phyloP scores from a whole-genome alignment of 2,797 vertebrate genomes.

The Betta splendens region DNA sequence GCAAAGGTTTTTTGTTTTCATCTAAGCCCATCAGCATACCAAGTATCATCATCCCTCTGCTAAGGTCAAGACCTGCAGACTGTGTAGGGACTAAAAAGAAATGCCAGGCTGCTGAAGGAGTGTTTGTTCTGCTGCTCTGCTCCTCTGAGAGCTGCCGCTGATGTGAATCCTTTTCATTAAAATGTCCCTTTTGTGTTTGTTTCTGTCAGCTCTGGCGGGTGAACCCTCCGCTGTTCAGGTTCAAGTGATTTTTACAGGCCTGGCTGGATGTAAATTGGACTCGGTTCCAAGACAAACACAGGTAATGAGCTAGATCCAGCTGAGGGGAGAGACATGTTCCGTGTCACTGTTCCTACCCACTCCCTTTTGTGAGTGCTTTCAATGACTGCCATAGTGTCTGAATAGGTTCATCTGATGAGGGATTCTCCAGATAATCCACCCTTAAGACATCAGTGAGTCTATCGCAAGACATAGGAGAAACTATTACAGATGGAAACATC shows the following conservation, averaged over 20 bases:
- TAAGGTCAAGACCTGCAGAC: conserved; percentile 32
- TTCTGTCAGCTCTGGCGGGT: conserved; percentile 44
- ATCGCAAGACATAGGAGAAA: conserved; percentile 53
- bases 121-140: conserved; percentile 18
- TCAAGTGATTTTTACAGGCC: conserved; percentile 70
- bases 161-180: conserved; percentile 55
- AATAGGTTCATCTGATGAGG: conserved; percentile 47
- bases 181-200: conserved; percentile 50
- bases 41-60: conserved; percentile 6
- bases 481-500: conserved; percentile 58
- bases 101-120: conserved; percentile 28
- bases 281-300: conserved; percentile 70
- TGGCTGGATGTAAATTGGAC: conserved; percentile 66
- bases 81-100: conserved; percentile 37
- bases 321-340: conserved; percentile 50
- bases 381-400: conserved; percentile 37
- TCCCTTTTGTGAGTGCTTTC: conserved; percentile 48
- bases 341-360: conserved; percentile 39
- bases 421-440: conserved; percentile 58
- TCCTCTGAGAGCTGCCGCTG: conserved; percentile 26
- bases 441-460: conserved; percentile 54
- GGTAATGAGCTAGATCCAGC: conserved; percentile 66
- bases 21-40: conserved; percentile 24
- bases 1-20: no score
- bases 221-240: conserved; percentile 55